Conservation (phyloP, 2,113 vertebrate species). For the Gymnocephalus cernua region DNA sequence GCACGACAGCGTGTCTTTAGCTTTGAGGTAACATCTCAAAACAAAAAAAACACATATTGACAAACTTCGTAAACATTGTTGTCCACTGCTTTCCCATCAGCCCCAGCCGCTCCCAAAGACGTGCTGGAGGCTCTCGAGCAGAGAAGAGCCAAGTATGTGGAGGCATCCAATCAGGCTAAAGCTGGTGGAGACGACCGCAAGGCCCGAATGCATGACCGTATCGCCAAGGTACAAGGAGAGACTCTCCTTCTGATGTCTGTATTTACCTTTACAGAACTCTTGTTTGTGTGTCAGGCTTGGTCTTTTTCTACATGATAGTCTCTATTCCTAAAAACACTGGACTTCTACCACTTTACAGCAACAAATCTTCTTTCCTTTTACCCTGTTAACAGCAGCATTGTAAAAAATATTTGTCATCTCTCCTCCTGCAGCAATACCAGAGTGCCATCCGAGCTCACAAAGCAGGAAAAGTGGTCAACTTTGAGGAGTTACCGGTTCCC, state of each 20-base stretch:
- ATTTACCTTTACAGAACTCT: not conserved
- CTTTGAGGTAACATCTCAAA: not conserved
- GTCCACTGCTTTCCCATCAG: constrained; percentile 22
- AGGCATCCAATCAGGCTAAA: constrained; percentile 91
- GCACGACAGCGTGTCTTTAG: too few relatives aligned
- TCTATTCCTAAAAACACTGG: not conserved
- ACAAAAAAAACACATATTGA: not conserved
- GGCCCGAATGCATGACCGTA: constrained; percentile 95
- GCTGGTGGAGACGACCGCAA: constrained; percentile 91
- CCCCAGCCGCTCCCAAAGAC: constrained; percentile 83
- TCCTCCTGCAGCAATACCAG: constrained; percentile 92
- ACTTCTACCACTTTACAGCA: not conserved
- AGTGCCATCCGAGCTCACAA: constrained; percentile 91
- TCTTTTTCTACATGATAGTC: not conserved
- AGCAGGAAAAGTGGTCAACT: constrained; percentile 90
- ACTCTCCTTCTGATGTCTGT: not conserved
- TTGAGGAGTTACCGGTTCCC: constrained; percentile 92
- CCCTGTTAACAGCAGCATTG: not conserved
- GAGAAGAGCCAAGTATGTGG: constrained; percentile 90
- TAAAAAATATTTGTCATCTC: not conserved
- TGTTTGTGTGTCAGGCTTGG: not conserved
- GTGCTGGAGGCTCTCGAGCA: constrained; percentile 93
- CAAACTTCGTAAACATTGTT: not conserved
- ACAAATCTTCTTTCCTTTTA: not conserved
- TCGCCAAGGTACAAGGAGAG: constrained; percentile 88